Conservation (phyloP, 2,888 invertebrate species). For the Brenthis daphne region DNA sequence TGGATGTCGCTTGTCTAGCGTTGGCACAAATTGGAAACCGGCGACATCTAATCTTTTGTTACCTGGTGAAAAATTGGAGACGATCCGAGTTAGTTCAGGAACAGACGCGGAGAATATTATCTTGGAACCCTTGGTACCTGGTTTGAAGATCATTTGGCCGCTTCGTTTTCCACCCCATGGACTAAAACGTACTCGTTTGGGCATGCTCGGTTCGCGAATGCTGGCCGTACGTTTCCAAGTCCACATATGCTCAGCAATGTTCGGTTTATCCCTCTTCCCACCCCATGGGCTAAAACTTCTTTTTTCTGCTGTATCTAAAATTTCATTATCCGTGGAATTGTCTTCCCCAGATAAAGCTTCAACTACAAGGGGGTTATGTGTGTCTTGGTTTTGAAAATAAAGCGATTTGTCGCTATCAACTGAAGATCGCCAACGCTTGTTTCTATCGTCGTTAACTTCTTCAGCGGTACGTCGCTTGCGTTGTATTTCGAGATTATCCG, state of each 20-base stretch:
- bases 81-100: constrained; percentile 65
- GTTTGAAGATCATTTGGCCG: constrained; percentile 68
- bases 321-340: constrained; percentile 48
- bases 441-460: constrained; percentile 43
- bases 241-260: constrained; percentile 62
- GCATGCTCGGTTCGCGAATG: constrained; percentile 72
- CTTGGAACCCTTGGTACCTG: constrained; percentile 60
- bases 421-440: constrained; percentile 54
- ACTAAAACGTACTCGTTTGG: constrained; percentile 73
- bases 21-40: constrained; percentile 61
- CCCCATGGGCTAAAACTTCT: constrained; percentile 76
- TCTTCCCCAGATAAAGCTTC: constrained; percentile 47
- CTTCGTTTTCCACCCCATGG: constrained; percentile 77
- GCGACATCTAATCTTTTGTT: constrained; percentile 54
- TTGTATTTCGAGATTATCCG: constrained; percentile 42
- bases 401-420: constrained; percentile 56
- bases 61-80: constrained; percentile 61
- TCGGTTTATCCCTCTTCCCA: constrained; percentile 57
- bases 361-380: constrained; percentile 46
- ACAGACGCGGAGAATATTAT: constrained; percentile 65
- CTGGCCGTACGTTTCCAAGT: constrained; percentile 65
- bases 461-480: constrained; percentile 45
- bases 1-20: constrained; percentile 63
- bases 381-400: constrained; percentile 52
- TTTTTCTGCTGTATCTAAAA: constrained; percentile 52